Conservation (phyloP, 2,113 vertebrate species). For the Lamprotornis superbus region DNA sequence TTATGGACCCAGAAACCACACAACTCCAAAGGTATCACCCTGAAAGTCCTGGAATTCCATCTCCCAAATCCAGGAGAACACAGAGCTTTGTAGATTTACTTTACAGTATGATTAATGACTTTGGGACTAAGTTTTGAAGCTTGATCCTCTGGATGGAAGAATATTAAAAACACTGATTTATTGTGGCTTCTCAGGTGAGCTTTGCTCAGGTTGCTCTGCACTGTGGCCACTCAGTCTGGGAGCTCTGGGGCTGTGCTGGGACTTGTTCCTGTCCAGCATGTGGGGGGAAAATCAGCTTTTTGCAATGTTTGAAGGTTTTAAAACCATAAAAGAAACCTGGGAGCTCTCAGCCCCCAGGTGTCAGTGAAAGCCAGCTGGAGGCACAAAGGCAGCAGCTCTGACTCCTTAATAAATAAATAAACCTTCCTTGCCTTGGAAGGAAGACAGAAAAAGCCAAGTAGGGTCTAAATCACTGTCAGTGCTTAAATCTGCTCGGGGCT, state of each 20-base stretch:
- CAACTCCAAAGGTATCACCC: not conserved
- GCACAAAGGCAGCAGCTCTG: not conserved
- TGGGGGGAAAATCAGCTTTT: not conserved
- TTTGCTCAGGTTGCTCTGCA: not conserved
- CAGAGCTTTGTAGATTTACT: not conserved
- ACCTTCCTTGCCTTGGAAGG: not conserved
- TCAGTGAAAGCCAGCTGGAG: not conserved
- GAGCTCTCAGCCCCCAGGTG: not conserved
- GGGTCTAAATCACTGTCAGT: not conserved
- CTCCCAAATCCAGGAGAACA: not conserved
- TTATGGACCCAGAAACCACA: fast-evolving
- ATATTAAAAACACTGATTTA: not conserved
- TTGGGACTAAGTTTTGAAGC: not conserved
- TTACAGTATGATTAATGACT: not conserved
- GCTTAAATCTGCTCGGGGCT: not conserved
- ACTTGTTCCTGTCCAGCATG: not conserved
- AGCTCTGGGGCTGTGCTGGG: not conserved
- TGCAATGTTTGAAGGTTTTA: not conserved
- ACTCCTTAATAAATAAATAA: not conserved
- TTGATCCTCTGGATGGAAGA: not conserved
- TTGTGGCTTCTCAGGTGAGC: not conserved
- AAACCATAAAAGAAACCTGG: not conserved
- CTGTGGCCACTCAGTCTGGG: fast-evolving
- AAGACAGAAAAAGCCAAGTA: not conserved
- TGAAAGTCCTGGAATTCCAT: not conserved